Base-by-base conservation (phyloP, 1,140 invertebrate species). In the Tyrophagus putrescentiae region DNA sequence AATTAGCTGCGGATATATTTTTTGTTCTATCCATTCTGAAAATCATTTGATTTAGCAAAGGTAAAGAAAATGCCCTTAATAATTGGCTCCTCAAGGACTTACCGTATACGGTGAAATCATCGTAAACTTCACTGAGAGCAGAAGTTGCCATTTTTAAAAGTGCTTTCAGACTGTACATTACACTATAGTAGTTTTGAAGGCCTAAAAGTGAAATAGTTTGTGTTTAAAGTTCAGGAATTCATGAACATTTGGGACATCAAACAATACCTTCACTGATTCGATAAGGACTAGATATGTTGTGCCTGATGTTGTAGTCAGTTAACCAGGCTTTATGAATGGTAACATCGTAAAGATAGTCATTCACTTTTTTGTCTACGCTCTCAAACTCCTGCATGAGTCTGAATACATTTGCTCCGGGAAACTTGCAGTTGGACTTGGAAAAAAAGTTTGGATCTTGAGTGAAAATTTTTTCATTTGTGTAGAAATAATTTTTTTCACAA, bases 301-400 rank as follows among this genome's bases (percentile, higher is more conserved):
- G 78, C 41, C 82, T 77, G 1, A 85, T 73, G 68, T 87, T 87
- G 66, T 87, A 88, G 4, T 80, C 76, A 6, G 84, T 86, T 65
- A 87, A 72, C 85, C 85, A 89, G 21, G 82, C 81, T 63, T 76
- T 72, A 48, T 68, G 65, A n/a, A 70, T 65, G 0, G 65, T 68
- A 25, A 71, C 66, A 36, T 67, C 68, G 25, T 70, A 68, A 13
- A 69, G 44, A 53, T 69, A 70, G 34, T 68, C 66, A 36, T 70
- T 66, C 3, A 72, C 70, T 33, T 68, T 65, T 50, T 69, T 71
- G 66, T 79, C 72, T 1, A 76, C 72, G 21, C 73, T 73, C 42
- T 74, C 72, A 4, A 82, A 67, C 1, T 78, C 72, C 60, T 78
- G 72, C 1, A 75, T 78, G 54, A 77, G 72, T 62, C 78, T 75